Percentiles rank a stretch among this genome's conserved stretches.
phyloP scores from a whole-genome alignment of 2,888 invertebrate genomes.

The Cataglyphis altisquamis region DNA sequence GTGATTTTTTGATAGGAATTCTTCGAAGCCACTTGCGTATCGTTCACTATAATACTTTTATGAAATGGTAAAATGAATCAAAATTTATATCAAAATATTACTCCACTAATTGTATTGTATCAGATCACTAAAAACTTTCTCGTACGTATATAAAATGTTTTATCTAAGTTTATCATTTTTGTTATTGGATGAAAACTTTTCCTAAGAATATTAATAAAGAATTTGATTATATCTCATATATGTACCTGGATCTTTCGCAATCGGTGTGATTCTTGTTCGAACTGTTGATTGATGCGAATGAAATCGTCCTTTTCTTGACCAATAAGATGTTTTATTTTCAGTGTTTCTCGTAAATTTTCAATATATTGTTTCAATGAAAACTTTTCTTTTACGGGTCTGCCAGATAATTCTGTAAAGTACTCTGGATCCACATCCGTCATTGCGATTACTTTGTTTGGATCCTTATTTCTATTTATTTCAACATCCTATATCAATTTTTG shows the following conservation, averaged over 20 bases:
- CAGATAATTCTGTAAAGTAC: conserved; percentile 89
- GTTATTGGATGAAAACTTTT: neutral
- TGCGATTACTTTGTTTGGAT: conserved; percentile 88
- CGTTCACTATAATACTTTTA: conserved; percentile 83
- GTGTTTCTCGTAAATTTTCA: conserved; percentile 87
- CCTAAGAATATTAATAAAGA: neutral
- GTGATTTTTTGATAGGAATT: conserved; percentile 89
- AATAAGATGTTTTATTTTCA: conserved; percentile 87
- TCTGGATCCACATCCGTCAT: conserved; percentile 90
- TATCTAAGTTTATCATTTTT: no score
- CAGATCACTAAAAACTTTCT: neutral
- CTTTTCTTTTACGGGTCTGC: conserved; percentile 88
- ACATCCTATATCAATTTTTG: conserved; percentile 68
- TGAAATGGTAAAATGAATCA: neutral
- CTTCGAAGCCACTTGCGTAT: conserved; percentile 88
- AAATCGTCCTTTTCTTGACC: conserved; percentile 87
- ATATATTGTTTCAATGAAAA: conserved; percentile 89
- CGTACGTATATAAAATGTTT: neutral
- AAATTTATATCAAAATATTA: conserved; percentile 5
- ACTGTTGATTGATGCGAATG: conserved; percentile 88
- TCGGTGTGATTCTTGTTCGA: conserved; percentile 87
- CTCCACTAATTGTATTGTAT: neutral
- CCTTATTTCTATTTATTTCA: conserved; percentile 80
- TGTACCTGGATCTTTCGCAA: conserved; percentile 86
- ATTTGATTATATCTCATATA: conserved; percentile 3